Conservation (phyloP, 2,888 invertebrate species). For the Danaus chrysippus region DNA sequence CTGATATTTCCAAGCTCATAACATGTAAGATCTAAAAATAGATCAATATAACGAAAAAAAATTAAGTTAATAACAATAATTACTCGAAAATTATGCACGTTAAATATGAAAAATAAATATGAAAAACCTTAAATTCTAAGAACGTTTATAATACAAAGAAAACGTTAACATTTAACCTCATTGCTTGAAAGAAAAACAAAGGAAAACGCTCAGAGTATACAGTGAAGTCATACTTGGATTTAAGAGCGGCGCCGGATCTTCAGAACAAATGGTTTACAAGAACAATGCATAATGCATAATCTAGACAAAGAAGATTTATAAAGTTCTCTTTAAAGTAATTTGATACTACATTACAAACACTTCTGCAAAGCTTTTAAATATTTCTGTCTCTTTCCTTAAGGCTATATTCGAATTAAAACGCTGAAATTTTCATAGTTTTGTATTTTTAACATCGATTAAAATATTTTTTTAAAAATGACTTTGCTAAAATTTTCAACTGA, state of each 20-base stretch:
- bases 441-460: no score
- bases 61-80: not conserved
- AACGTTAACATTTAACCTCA: constrained; percentile 7
- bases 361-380: constrained; percentile 4
- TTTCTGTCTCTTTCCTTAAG: not conserved
- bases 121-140: not conserved
- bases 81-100: not conserved
- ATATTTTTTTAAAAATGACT: no score
- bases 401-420: not conserved
- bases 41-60: not conserved
- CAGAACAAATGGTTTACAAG: constrained; percentile 27
- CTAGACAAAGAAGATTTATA: constrained; percentile 1
- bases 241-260: constrained; percentile 24
- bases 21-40: constrained; percentile 18
- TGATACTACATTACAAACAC: constrained; percentile 6
- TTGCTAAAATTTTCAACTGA: no score
- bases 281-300: constrained; percentile 23
- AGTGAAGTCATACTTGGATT: constrained; percentile 18
- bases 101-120: not conserved
- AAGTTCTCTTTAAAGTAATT: constrained; percentile 7
- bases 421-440: not conserved
- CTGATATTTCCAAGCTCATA: constrained; percentile 35
- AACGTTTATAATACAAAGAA: not conserved
- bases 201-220: constrained; percentile 9
- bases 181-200: constrained; percentile 9